Percentiles rank a stretch among this genome's conserved stretches.
phyloP scores from a whole-genome alignment of 1,140 invertebrate genomes.

The Drosophila mayri region DNA sequence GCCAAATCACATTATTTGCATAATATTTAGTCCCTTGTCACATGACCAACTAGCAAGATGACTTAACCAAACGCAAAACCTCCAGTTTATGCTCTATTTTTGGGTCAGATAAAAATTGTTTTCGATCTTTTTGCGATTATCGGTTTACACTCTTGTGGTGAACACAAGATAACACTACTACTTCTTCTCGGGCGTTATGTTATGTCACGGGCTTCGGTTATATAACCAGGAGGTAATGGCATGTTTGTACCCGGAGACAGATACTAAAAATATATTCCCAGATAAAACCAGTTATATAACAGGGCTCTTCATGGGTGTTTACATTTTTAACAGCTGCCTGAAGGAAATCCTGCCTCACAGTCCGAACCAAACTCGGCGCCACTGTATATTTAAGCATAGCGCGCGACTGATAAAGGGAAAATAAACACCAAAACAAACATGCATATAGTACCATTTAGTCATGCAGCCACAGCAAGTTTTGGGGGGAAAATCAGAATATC shows the following conservation, averaged over 20 bases:
- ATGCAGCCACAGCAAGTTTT: conserved; percentile 17
- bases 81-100: conserved; percentile 27
- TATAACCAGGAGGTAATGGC: neutral
- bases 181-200: conserved; percentile 11
- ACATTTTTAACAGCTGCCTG: neutral
- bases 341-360: neutral
- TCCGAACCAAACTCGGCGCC: conserved; percentile 1
- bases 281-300: conserved; percentile 13
- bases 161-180: conserved; percentile 29
- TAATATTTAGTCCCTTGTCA: conserved; percentile 27
- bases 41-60: conserved; percentile 22
- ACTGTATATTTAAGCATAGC: conserved; percentile 12
- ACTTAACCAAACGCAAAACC: conserved; percentile 1
- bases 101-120: conserved; percentile 33
- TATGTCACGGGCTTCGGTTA: conserved; percentile 30
- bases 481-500: neutral
- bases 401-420: conserved; percentile 21
- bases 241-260: neutral
- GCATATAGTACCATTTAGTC: conserved; percentile 12
- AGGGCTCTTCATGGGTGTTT: neutral
- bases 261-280: neutral
- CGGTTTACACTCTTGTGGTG: conserved; percentile 15
- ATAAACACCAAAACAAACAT: conserved; percentile 8
- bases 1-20: conserved; percentile 23
- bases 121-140: conserved; percentile 32